These are phyloP conservation scores for Flexamia atlantica DNA, from an alignment of 2,888 invertebrate species.

Conservation along the genomic window DNA sequence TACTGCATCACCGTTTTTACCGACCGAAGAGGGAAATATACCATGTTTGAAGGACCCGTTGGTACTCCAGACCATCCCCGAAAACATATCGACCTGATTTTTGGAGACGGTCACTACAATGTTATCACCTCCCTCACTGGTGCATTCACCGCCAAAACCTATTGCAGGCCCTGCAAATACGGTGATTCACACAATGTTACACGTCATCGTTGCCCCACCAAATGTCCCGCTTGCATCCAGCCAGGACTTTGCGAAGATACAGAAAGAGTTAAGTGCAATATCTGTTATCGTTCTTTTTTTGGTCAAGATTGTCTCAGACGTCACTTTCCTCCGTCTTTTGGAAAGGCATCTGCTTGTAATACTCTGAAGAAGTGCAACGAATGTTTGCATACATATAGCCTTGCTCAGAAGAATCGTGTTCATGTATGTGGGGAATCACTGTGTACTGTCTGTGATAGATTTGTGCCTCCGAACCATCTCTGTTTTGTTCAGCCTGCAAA, in stretches of 20 bases:
- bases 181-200: background rate
- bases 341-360: no score
- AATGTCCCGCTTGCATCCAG: background rate
- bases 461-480: no score
- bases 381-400: no score
- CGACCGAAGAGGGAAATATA: conserved; percentile 1
- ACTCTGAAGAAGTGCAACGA: no score
- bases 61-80: conserved; percentile 1
- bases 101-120: conserved; percentile 37
- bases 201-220: conserved; percentile 22
- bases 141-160: conserved; percentile 19
- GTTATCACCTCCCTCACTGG: conserved; percentile 21
- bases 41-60: conserved; percentile 28
- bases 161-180: conserved; percentile 31
- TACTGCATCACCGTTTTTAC: conserved; percentile 1
- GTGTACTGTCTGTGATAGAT: no score
- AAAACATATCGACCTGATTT: conserved; percentile 36
- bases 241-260: no score
- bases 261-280: no score
- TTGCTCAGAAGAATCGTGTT: background rate
- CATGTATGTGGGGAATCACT: background rate
- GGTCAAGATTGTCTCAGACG: no score
- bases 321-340: no score
- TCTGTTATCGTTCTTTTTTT: no score
- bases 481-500: no score